These are phyloP conservation scores for Clangula hyemalis DNA, from an alignment of 2,797 vertebrate genomes.

Conservation along the genomic window DNA sequence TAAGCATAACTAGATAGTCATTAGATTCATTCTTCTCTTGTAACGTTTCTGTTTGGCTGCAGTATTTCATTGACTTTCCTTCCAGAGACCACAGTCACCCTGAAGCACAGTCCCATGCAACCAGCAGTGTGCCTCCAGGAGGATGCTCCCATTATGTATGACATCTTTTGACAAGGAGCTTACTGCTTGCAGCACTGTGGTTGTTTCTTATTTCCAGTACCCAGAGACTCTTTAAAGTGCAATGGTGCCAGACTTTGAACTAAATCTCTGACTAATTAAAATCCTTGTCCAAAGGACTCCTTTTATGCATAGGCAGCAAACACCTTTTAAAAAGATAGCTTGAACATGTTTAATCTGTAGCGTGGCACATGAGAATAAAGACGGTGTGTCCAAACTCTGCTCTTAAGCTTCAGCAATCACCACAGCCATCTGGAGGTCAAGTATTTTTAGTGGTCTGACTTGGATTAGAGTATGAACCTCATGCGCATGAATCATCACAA, in stretches of 20 bases:
- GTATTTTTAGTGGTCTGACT: conserved; percentile 52
- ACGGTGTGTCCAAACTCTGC: neutral
- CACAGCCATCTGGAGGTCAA: conserved; percentile 55
- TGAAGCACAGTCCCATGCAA: neutral
- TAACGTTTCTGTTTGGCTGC: neutral
- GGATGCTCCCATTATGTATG: neutral
- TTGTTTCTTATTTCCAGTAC: neutral
- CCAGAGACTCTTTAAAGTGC: neutral
- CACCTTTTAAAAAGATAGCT: neutral
- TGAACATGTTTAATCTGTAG: conserved; percentile 3
- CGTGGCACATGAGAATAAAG: neutral
- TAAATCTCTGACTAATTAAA: neutral
- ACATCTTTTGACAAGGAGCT: neutral
- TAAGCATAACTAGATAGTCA: neutral
- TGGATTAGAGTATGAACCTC: conserved; percentile 39
- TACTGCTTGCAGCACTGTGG: neutral
- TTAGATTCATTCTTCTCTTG: neutral
- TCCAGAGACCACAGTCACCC: neutral
- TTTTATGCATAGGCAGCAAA: neutral
- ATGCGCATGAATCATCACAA: neutral
- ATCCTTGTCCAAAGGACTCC: neutral
- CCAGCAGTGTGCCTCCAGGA: neutral
- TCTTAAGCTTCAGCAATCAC: neutral
- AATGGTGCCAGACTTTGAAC: neutral
- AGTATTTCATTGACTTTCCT: neutral